Conservation (phyloP, 2,113 vertebrate species). For the Coturnix japonica region DNA sequence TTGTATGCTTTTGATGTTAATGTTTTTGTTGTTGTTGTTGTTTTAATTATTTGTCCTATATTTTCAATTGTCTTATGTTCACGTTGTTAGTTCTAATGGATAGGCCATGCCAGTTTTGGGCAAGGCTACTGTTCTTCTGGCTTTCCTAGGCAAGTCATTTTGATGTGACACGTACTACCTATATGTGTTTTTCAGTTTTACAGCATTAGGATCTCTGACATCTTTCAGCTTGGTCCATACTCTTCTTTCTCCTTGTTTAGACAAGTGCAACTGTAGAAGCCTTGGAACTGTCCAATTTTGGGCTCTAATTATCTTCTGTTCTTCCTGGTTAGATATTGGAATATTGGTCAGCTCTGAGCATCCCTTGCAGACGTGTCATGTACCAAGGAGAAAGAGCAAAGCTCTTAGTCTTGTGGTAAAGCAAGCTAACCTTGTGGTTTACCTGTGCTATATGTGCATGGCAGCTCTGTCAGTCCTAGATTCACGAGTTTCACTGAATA, state of each 20-base stretch:
- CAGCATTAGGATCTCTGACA: background rate
- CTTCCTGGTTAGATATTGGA: rapidly evolving
- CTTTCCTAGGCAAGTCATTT: background rate
- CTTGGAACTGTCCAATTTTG: background rate
- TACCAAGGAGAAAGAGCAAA: rapidly evolving
- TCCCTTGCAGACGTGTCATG: background rate
- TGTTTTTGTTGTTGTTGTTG: background rate
- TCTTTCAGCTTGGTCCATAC: rapidly evolving
- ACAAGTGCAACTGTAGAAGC: background rate
- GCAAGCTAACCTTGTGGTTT: background rate
- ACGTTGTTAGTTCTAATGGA: background rate
- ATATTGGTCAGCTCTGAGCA: background rate
- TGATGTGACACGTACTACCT: background rate
- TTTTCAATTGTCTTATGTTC: background rate
- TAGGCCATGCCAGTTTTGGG: background rate
- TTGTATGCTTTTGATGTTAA: background rate
- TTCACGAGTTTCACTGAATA: background rate
- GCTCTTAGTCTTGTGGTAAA: background rate
- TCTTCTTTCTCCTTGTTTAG: background rate
- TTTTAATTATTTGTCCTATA: background rate
- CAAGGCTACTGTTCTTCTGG: background rate
- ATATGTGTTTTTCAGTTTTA: background rate
- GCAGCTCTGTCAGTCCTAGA: background rate
- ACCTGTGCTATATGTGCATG: background rate
- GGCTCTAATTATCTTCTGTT: background rate